Percentiles rank a stretch among this genome's conserved stretches.
phyloP scores from a whole-genome alignment of 2,888 invertebrate genomes.

The Hartigia nigra region DNA sequence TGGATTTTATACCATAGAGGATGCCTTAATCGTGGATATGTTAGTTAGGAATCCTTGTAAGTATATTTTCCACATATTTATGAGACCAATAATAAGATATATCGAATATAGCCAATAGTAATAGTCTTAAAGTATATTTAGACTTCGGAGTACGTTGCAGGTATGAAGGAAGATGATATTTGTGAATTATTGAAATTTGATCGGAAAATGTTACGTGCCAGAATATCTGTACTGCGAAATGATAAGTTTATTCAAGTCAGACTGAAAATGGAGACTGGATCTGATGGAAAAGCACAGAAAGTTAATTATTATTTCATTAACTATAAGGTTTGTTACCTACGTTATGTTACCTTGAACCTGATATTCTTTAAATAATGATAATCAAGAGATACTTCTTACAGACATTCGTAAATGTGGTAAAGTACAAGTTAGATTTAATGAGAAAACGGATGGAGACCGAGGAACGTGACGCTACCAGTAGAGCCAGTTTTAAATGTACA shows the following conservation, averaged over 20 bases:
- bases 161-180: slow-evolving; percentile 90
- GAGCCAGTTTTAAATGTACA: slow-evolving; percentile 95
- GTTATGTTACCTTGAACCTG: not conserved
- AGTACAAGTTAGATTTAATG: slow-evolving; percentile 97
- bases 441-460: slow-evolving; percentile 95
- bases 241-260: slow-evolving; percentile 95
- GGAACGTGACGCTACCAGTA: slow-evolving; percentile 92
- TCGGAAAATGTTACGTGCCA: slow-evolving; percentile 89
- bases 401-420: slow-evolving; percentile 96
- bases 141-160: slow-evolving; percentile 57
- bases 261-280: slow-evolving; percentile 94
- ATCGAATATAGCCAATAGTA: not conserved
- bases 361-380: not conserved
- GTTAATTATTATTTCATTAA: slow-evolving; percentile 98
- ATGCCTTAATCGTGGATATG: slow-evolving; percentile 95
- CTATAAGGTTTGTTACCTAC: slow-evolving; percentile 86
- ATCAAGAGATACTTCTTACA: slow-evolving; percentile 44
- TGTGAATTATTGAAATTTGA: slow-evolving; percentile 94
- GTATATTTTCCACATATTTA: slow-evolving; percentile 48
- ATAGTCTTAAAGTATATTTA: not conserved
- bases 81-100: not conserved
- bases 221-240: slow-evolving; percentile 86
- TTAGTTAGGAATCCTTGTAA: slow-evolving; percentile 93
- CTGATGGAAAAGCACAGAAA: slow-evolving; percentile 94
- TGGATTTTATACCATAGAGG: slow-evolving; percentile 94